A percentile compares a stretch with the other conserved stretches of the same genome.
Evolutionary conservation across 2,888 invertebrate species (phyloP).

Genomic region (Clostera curtula): DNA sequence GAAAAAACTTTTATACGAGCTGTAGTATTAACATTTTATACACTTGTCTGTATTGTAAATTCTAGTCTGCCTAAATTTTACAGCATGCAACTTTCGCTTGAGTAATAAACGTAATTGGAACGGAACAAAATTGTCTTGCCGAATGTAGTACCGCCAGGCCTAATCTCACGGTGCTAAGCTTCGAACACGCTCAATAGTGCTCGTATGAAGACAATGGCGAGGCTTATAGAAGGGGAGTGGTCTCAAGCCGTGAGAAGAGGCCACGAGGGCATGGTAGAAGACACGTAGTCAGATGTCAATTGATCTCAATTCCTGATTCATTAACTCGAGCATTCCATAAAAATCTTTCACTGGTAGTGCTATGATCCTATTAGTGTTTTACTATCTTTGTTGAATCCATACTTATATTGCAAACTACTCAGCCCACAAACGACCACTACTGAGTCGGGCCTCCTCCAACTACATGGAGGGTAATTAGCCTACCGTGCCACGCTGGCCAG

Average conservation of each 20-base stretch:
- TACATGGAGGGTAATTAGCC: too few relatives aligned
- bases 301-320: slow-evolving; percentile 13
- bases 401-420: too few relatives aligned
- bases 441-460: too few relatives aligned
- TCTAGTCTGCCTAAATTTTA: slow-evolving; percentile 14
- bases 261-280: slow-evolving; percentile 35
- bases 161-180: slow-evolving; percentile 24
- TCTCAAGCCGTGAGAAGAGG: slow-evolving; percentile 34
- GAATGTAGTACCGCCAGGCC: slow-evolving; percentile 22
- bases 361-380: too few relatives aligned
- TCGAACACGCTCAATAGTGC: slow-evolving; percentile 21
- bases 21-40: too few relatives aligned
- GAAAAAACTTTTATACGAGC: too few relatives aligned
- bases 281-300: slow-evolving; percentile 27
- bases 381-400: too few relatives aligned
- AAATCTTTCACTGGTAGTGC: too few relatives aligned
- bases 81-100: slow-evolving; percentile 22
- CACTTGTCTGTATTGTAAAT: too few relatives aligned
- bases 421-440: too few relatives aligned
- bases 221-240: slow-evolving; percentile 14
- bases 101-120: slow-evolving; percentile 28
- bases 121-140: slow-evolving; percentile 27
- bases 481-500: too few relatives aligned
- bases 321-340: background rate
- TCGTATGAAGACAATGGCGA: slow-evolving; percentile 23